These are phyloP conservation scores for Gobionotothen gibberifrons DNA, from an alignment of 2,797 vertebrate genomes.

Conservation along the genomic window DNA sequence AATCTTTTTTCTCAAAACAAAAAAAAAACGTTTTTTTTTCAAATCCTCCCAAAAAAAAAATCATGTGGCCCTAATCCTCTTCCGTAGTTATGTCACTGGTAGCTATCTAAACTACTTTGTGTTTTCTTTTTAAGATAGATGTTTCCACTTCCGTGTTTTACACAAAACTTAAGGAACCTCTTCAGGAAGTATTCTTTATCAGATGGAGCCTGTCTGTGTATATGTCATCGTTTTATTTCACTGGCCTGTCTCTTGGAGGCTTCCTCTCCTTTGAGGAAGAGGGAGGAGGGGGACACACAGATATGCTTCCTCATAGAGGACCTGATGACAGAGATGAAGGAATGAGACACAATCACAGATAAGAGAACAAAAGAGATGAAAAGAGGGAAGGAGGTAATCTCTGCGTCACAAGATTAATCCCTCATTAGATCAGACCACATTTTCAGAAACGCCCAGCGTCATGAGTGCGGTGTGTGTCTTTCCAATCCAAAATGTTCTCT, in stretches of 20 bases:
- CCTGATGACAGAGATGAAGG: constrained; percentile 72
- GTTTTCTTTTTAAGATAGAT: constrained; percentile 7
- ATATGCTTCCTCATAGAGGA: constrained; percentile 56
- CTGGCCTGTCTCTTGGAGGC: constrained; percentile 49
- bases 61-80: no score
- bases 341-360: constrained; percentile 69
- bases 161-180: constrained; percentile 30
- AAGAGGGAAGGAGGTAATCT: constrained; percentile 66
- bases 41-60: no score
- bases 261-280: constrained; percentile 76
- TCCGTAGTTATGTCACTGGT: no score
- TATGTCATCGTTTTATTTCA: constrained; percentile 63
- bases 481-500: constrained; percentile 51
- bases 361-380: constrained; percentile 74
- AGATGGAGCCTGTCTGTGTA: constrained; percentile 62
- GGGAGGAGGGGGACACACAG: constrained; percentile 45
- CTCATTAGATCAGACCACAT: constrained; percentile 70
- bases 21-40: no score
- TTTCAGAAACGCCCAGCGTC: constrained; percentile 68
- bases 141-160: constrained; percentile 20
- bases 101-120: neutral
- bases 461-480: constrained; percentile 44
- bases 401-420: constrained; percentile 67
- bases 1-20: no score
- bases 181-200: constrained; percentile 46